phyloP scores from a whole-genome alignment of 2,797 vertebrate genomes.

The Acanthurus tractus region DNA sequence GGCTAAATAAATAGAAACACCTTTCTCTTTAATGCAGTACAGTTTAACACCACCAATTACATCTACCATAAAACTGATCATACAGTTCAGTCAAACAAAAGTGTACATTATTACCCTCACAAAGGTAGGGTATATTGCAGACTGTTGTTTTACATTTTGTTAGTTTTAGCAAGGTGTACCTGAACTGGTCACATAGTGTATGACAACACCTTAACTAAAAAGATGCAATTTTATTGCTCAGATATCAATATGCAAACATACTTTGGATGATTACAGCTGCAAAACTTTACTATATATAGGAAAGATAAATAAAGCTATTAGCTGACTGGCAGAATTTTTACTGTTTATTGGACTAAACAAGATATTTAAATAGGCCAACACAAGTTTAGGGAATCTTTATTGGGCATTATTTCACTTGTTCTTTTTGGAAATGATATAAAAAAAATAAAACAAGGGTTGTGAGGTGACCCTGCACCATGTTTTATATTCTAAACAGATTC shows the following conservation, averaged over 20 bases:
- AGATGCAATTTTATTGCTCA: neutral
- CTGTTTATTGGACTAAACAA: neutral
- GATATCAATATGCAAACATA: neutral
- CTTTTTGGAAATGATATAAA: neutral
- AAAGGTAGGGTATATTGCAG: neutral
- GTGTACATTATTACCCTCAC: neutral
- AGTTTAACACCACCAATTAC: neutral
- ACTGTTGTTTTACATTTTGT: neutral
- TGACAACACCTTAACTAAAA: neutral
- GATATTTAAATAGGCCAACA: neutral
- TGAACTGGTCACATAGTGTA: neutral
- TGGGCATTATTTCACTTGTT: neutral
- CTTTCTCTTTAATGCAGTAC: neutral
- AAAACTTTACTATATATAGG: neutral
- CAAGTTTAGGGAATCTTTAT: neutral
- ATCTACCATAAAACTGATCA: neutral
- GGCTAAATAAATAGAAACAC: neutral
- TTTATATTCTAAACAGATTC: neutral
- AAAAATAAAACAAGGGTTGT: no score
- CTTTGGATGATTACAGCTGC: neutral
- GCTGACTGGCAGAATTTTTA: neutral
- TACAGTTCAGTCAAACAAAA: neutral
- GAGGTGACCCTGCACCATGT: neutral
- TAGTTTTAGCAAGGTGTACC: neutral
- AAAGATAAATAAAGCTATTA: no score